Conservation (phyloP, 2,888 invertebrate species). For the Acleris holmiana region DNA sequence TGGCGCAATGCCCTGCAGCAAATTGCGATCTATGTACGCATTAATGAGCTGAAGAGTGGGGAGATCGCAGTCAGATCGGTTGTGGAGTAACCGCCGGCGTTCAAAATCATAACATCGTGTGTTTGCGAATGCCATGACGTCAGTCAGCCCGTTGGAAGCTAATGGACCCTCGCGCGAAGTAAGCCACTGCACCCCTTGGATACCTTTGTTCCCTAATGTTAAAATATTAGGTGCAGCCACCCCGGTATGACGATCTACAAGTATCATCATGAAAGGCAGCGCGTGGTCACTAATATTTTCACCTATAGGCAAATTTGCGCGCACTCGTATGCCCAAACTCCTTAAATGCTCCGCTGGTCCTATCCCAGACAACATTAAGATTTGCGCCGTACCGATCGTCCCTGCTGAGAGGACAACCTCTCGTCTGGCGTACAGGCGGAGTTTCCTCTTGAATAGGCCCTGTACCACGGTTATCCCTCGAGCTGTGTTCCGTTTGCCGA, state of each 20-base stretch:
- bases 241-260: constrained; percentile 46
- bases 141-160: constrained; percentile 59
- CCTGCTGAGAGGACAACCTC: constrained; percentile 69
- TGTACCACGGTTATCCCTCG: constrained; percentile 54
- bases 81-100: constrained; percentile 44
- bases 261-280: constrained; percentile 49
- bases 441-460: constrained; percentile 16
- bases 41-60: constrained; percentile 59
- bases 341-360: constrained; percentile 58
- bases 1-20: constrained; percentile 40
- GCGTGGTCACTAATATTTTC: constrained; percentile 61
- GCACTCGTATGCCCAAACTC: constrained; percentile 50
- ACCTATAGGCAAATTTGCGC: constrained; percentile 60
- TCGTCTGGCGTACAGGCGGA: constrained; percentile 51
- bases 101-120: constrained; percentile 58
- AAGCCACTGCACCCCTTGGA: constrained; percentile 46
- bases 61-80: constrained; percentile 52
- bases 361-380: constrained; percentile 66
- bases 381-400: constrained; percentile 60
- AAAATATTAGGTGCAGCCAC: constrained; percentile 33
- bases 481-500: constrained; percentile 51
- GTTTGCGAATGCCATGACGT: constrained; percentile 57
- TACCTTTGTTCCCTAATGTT: constrained; percentile 27
- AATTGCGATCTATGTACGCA: constrained; percentile 50
- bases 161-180: constrained; percentile 49